These are phyloP conservation scores for Synodontis membranacea DNA, from an alignment of 2,113 vertebrate genomes.

Conservation along the genomic window DNA sequence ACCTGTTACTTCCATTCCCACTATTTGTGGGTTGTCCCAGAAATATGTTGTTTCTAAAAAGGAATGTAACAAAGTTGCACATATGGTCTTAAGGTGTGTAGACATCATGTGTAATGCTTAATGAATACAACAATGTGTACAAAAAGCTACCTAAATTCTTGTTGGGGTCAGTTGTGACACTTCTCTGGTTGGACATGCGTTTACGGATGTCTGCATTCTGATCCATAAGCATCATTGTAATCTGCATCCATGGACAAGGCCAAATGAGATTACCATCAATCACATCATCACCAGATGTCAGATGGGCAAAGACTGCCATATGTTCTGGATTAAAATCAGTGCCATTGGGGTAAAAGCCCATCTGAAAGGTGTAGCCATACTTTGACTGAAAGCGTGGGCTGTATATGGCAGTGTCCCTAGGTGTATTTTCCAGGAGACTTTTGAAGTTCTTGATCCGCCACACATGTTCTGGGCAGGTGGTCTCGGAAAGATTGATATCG, in stretches of 20 bases:
- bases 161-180: conserved; percentile 81
- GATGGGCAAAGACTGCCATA: conserved; percentile 71
- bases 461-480: conserved; percentile 82
- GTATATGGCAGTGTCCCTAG: conserved; percentile 57
- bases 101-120: not conserved
- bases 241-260: conserved; percentile 88
- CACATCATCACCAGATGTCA: conserved; percentile 80
- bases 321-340: conserved; percentile 39
- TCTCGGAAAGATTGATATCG: conserved; percentile 92
- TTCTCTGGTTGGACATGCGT: conserved; percentile 83
- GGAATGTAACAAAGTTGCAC: not conserved
- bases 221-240: conserved; percentile 80
- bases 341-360: conserved; percentile 70
- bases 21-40: conserved; percentile 84
- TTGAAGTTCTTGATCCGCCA: conserved; percentile 87
- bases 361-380: conserved; percentile 87
- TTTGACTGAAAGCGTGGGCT: conserved; percentile 85
- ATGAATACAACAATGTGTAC: not conserved
- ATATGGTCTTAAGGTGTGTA: not conserved
- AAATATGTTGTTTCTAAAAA: conserved; percentile 27
- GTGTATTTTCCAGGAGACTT: conserved; percentile 67
- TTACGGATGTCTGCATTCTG: conserved; percentile 84
- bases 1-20: conserved; percentile 67
- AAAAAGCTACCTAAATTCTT: conserved; percentile 24
- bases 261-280: conserved; percentile 73